Base-by-base conservation (phyloP, 2,888 invertebrate species). In the Patella caerulea region DNA sequence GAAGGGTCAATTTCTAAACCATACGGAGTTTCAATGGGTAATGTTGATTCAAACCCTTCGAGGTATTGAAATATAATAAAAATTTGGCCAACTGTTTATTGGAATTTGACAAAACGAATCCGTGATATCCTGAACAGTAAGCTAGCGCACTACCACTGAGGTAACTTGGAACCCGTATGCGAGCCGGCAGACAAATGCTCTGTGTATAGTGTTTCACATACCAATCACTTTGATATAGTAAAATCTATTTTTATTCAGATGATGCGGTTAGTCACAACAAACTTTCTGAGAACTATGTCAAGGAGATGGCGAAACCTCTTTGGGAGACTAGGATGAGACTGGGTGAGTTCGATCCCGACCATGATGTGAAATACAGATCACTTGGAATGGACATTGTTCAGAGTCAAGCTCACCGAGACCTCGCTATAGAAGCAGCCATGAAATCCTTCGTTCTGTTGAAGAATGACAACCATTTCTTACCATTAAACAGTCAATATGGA, bases 331-430 rank as follows among this genome's bases (percentile, higher is more conserved):
- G 87, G 12, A 85, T 87, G 85, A 78, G 83, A 59, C 81, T 86
- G 9, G 87, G 87, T 70, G 87, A 87, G 73, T 86, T 87, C 78
- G 87, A 87, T 55, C 87, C 87, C 3, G 82, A 82, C 3, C 70
- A 76, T 45, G 86, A 87, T 87, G 88, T 88, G 77, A 90, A 90
- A 0, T 90, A 88, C 80, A 72, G 76, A 9, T 65, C 77, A 15
- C 78, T 83, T 29, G 83, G 82, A 77, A 69, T 84, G 72, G 79
- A 82, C 11, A 81, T 84, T 2, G 83, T 87, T 3, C 84, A 84
- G 75, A 85, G 84, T 78, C 78, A 74, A 2, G 80, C 72, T 19
- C 87, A 87, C 71, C 78, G 80, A 69, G 55, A 81, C 3, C 78
- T 86, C 2, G 81, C 86, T 45, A 85, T 45, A 9, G 45, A 45